Evolutionary conservation across 2,797 vertebrate species (phyloP), one percentile per base, ranked within the genome.

Genomic region (Morus bassanus): DNA sequence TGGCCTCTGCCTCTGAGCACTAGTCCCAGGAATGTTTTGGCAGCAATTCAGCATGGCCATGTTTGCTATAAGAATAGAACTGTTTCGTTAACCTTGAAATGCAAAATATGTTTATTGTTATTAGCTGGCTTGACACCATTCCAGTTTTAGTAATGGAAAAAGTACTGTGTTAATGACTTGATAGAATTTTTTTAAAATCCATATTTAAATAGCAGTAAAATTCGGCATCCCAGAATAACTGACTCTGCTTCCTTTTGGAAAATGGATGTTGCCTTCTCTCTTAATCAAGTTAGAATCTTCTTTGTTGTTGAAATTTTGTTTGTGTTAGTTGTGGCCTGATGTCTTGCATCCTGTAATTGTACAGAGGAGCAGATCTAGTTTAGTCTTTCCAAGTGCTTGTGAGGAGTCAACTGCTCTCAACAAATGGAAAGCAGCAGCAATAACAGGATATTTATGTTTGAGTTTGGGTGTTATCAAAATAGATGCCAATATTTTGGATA

Each of bases 61-160:
- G 73, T 92, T 96, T 92, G 73, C 79, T 81, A 3, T 83, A 85
- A 95, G 79, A 96, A 79, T 85, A 93, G 92, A 94, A 93, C 82
- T 85, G 78, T 78, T 88, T 81, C 18, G 79, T 91, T 95, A 96
- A 83, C 87, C 65, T 93, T 96, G 91, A 94, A 87, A 77, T 65
- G 76, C 30, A 78, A 70, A 85, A 23, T 70, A 31, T 63, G 37
- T 85, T 85, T 91, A 61, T 91, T 91, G 35, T 75, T 91, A 19
- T 73, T 92, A 89, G 48, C 48, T 89, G 79, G 22, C 69, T 89
- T 89, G 69, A 92, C 57, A 75, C 18, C 33, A 46, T 95, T 92
- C 60, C 30, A 53, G 0, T 85, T 95, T 78, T 72, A 89, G 67
- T 46, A 85, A 18, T 77, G 56, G 64, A 80, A 84, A 78, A 79